Conservation (phyloP, 2,888 invertebrate species). For the Diaprepes abbreviatus region DNA sequence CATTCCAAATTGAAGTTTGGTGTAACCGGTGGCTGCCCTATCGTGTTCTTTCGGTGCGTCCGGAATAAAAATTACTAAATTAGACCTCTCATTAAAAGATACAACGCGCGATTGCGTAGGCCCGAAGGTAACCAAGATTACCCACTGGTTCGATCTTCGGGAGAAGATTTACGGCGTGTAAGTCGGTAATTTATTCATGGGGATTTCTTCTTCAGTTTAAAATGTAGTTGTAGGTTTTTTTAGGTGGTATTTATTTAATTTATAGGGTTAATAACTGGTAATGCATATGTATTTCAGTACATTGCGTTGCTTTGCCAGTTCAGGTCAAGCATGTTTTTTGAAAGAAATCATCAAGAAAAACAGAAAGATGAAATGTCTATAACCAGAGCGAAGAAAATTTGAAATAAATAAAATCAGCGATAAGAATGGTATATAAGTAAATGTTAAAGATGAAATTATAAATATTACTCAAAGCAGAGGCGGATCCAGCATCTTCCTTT, state of each 20-base stretch:
- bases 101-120: slow-evolving; percentile 57
- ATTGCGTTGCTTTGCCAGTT: too few relatives aligned
- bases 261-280: not conserved
- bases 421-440: too few relatives aligned
- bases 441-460: too few relatives aligned
- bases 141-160: slow-evolving; percentile 9
- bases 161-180: slow-evolving; percentile 23
- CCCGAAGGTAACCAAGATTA: slow-evolving; percentile 27
- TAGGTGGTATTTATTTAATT: not conserved
- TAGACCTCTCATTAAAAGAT: slow-evolving; percentile 67
- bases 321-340: too few relatives aligned
- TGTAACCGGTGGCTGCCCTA: slow-evolving; percentile 44
- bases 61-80: slow-evolving; percentile 63
- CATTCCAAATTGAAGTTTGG: slow-evolving; percentile 48
- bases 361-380: too few relatives aligned
- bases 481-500: too few relatives aligned
- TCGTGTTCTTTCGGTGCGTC: slow-evolving; percentile 26
- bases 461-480: too few relatives aligned
- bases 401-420: too few relatives aligned
- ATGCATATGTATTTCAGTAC: too few relatives aligned
- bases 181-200: slow-evolving; percentile 10
- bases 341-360: too few relatives aligned
- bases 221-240: slow-evolving; percentile 15
- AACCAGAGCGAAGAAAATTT: too few relatives aligned
- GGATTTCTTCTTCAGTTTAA: not conserved